phyloP scores from a whole-genome alignment of 2,113 vertebrate genomes.

The Oncorhynchus tshawytscha region DNA sequence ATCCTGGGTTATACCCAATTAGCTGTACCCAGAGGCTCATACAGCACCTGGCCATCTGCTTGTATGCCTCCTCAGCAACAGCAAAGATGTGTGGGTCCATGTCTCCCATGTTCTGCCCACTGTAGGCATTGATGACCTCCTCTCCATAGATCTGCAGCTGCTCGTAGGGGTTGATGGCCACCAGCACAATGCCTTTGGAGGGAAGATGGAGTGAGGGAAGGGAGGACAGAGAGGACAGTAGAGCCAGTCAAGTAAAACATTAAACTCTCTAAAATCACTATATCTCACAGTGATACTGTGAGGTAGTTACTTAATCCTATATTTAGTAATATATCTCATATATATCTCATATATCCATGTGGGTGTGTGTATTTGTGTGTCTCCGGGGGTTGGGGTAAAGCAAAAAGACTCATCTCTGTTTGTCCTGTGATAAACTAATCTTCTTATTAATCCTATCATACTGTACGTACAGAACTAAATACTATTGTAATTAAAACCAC shows the following conservation, averaged over 20 bases:
- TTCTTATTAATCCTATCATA: neutral
- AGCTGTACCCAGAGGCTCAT: neutral
- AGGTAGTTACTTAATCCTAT: no score
- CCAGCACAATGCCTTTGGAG: constrained; percentile 88
- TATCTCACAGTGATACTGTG: neutral
- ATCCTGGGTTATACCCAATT: neutral
- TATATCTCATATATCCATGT: neutral
- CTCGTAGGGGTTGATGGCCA: constrained; percentile 95
- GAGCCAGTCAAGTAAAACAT: neutral
- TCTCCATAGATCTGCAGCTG: constrained; percentile 94
- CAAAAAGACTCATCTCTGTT: no score
- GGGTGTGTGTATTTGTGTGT: neutral
- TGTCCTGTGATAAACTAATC: no score
- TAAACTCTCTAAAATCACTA: no score
- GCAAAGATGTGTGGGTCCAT: constrained; percentile 99
- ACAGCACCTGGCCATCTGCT: constrained; percentile 91
- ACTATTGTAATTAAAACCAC: neutral
- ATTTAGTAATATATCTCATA: neutral
- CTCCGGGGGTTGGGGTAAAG: no score
- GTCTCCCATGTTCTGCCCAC: constrained; percentile 91
- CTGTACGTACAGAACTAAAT: neutral
- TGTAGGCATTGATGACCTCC: constrained; percentile 96
- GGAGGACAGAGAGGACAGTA: neutral
- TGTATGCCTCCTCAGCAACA: constrained; percentile 93
- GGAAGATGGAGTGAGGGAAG: neutral